A percentile compares a stretch with the other conserved stretches of the same genome.
These are phyloP conservation scores for Spilosoma lubricipeda DNA, from an alignment of 2,888 invertebrate genomes.

Conservation along the genomic window DNA sequence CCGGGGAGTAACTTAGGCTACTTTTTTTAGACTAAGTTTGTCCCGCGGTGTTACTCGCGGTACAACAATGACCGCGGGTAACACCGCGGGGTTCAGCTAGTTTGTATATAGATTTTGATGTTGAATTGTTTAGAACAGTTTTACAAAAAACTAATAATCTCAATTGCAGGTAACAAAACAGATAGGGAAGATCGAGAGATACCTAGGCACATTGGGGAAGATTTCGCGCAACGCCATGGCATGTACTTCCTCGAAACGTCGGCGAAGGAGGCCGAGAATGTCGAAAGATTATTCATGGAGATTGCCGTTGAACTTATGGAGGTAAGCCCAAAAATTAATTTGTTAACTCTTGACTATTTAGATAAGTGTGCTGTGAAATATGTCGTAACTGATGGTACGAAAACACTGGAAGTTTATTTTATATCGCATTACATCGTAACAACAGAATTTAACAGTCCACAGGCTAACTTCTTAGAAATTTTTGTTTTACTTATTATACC, in stretches of 20 bases:
- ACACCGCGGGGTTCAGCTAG: too few species aligned
- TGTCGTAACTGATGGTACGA: too few species aligned
- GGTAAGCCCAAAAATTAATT: conserved; percentile 60
- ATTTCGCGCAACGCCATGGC: conserved; percentile 97
- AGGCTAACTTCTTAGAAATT: too few species aligned
- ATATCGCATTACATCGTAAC: too few species aligned
- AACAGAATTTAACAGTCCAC: too few species aligned
- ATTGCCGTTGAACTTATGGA: conserved; percentile 97
- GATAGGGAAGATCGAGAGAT: conserved; percentile 98
- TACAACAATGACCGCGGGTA: too few species aligned
- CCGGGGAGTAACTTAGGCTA: too few species aligned
- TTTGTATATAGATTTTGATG: too few species aligned
- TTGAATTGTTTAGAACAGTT: neutral
- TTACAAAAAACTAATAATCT: neutral
- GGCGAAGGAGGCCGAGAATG: conserved; percentile 99
- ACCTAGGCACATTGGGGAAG: conserved; percentile 97
- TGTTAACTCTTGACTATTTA: neutral
- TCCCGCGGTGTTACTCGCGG: too few species aligned
- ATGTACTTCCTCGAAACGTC: conserved; percentile 99
- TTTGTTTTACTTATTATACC: too few species aligned
- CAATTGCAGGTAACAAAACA: conserved; percentile 94
- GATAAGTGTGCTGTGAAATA: too few species aligned
- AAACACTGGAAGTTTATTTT: neutral
- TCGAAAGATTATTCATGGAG: conserved; percentile 98
- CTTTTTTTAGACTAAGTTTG: too few species aligned